phyloP scores from a whole-genome alignment of 2,113 vertebrate species.

The Scophthalmus maximus region DNA sequence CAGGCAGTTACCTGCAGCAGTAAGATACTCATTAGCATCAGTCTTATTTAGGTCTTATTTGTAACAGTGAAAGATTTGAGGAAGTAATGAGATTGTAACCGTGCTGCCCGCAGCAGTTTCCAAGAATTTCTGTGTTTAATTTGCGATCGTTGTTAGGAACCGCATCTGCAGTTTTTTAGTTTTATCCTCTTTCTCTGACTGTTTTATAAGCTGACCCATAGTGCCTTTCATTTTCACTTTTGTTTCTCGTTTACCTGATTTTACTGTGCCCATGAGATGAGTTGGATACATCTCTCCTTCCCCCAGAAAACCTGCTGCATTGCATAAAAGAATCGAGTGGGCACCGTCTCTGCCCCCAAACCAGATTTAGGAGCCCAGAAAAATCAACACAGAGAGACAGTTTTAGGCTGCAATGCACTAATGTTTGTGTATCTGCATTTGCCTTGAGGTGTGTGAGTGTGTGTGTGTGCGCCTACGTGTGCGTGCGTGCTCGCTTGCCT shows the following conservation, averaged over 20 bases:
- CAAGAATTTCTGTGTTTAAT: neutral
- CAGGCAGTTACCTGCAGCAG: neutral
- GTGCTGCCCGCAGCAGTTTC: slow-evolving; percentile 6
- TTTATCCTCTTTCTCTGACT: slow-evolving; percentile 13
- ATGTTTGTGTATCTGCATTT: slow-evolving; percentile 82
- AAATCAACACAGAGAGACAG: slow-evolving; percentile 82
- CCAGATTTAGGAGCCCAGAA: slow-evolving; percentile 82
- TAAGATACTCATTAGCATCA: slow-evolving; percentile 16
- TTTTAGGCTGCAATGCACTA: slow-evolving; percentile 81
- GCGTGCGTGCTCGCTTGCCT: neutral
- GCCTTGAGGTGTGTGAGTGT: slow-evolving; percentile 72
- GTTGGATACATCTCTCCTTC: slow-evolving; percentile 74
- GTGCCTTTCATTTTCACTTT: slow-evolving; percentile 59
- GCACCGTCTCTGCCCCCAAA: slow-evolving; percentile 83
- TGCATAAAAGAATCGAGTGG: slow-evolving; percentile 82
- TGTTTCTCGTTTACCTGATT: slow-evolving; percentile 77
- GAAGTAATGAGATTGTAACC: slow-evolving; percentile 19
- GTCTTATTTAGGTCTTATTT: slow-evolving; percentile 6
- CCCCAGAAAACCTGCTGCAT: slow-evolving; percentile 81
- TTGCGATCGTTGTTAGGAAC: slow-evolving; percentile 3
- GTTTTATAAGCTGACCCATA: slow-evolving; percentile 36
- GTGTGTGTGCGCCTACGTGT: slow-evolving; percentile 32
- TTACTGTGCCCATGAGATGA: slow-evolving; percentile 69
- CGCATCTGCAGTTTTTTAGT: neutral
- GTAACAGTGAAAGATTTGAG: neutral